These are phyloP conservation scores for Reinhardtius hippoglossoides DNA, from an alignment of 2,113 vertebrate species.

Conservation along the genomic window DNA sequence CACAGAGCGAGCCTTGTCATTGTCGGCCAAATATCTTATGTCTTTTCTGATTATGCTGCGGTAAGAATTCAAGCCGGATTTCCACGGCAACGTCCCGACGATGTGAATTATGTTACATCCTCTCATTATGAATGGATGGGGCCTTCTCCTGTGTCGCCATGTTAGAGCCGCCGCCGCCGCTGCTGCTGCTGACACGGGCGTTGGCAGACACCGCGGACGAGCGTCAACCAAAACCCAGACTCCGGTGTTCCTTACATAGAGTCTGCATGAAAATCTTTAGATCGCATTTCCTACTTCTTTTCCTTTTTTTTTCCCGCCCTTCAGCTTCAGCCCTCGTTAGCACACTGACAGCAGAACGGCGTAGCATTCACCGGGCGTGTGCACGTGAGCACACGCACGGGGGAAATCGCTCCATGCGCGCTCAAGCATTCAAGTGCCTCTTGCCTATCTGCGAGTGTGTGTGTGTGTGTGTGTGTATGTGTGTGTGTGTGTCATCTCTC, in stretches of 20 bases:
- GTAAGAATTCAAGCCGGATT: conserved; percentile 18
- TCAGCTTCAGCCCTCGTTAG: conserved; percentile 18
- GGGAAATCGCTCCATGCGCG: neutral
- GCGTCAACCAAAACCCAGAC: conserved; percentile 53
- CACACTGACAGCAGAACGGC: conserved; percentile 31
- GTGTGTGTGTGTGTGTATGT: conserved; percentile 54
- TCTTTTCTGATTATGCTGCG: conserved; percentile 15
- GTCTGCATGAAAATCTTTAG: conserved; percentile 41
- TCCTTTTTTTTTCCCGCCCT: neutral
- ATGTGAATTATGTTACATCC: conserved; percentile 54
- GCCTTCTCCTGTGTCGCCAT: conserved; percentile 62
- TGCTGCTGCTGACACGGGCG: conserved; percentile 26
- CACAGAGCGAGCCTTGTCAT: conserved; percentile 25
- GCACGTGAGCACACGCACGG: neutral
- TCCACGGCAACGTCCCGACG: conserved; percentile 22
- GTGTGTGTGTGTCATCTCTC: conserved; percentile 55
- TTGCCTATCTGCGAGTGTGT: conserved; percentile 32
- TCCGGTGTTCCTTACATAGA: conserved; percentile 67
- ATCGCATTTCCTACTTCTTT: conserved; percentile 52
- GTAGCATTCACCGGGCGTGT: neutral
- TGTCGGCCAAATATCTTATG: neutral
- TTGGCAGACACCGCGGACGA: conserved; percentile 48
- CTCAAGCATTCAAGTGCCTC: conserved; percentile 30
- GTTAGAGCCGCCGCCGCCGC: conserved; percentile 42
- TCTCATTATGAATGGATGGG: conserved; percentile 70